Conservation (phyloP, 2,797 vertebrate species). For the Hypotaenidia philippensis region DNA sequence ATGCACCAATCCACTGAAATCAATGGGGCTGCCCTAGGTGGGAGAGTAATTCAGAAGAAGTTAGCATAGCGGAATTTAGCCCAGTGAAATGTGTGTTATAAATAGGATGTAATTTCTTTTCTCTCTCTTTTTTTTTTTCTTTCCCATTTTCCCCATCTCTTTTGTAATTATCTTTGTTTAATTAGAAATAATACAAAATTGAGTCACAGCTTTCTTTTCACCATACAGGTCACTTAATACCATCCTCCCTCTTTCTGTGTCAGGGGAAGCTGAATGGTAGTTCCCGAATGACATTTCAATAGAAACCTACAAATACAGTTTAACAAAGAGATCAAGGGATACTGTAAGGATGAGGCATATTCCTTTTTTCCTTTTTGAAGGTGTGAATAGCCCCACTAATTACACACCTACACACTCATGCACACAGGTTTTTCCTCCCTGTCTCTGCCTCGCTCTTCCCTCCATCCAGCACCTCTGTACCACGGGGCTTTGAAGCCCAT, state of each 20-base stretch:
- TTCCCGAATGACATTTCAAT: slow-evolving; percentile 75
- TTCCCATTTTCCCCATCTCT: not conserved
- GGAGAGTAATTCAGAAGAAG: not conserved
- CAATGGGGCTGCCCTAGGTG: not conserved
- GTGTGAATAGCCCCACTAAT: slow-evolving; percentile 57
- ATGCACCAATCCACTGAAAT: not conserved
- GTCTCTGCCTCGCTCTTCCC: not conserved
- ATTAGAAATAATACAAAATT: slow-evolving; percentile 54
- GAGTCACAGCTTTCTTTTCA: slow-evolving; percentile 38
- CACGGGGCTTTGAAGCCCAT: slow-evolving; percentile 19
- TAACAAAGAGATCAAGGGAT: slow-evolving; percentile 77
- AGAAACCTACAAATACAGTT: slow-evolving; percentile 63
- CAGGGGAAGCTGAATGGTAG: slow-evolving; percentile 8
- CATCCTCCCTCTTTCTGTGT: not conserved
- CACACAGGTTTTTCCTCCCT: not conserved
- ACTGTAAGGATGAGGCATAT: slow-evolving; percentile 47
- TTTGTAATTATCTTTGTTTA: slow-evolving; percentile 48
- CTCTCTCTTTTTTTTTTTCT: not conserved
- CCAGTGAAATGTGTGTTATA: slow-evolving; percentile 1
- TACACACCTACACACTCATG: slow-evolving; percentile 11
- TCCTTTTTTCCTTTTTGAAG: not conserved
- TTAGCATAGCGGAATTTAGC: not conserved
- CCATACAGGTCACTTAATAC: slow-evolving; percentile 2
- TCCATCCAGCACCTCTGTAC: slow-evolving; percentile 27
- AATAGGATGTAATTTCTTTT: slow-evolving; percentile 3